These are phyloP conservation scores for Pocota personata DNA, from an alignment of 2,888 invertebrate genomes.

Conservation along the genomic window DNA sequence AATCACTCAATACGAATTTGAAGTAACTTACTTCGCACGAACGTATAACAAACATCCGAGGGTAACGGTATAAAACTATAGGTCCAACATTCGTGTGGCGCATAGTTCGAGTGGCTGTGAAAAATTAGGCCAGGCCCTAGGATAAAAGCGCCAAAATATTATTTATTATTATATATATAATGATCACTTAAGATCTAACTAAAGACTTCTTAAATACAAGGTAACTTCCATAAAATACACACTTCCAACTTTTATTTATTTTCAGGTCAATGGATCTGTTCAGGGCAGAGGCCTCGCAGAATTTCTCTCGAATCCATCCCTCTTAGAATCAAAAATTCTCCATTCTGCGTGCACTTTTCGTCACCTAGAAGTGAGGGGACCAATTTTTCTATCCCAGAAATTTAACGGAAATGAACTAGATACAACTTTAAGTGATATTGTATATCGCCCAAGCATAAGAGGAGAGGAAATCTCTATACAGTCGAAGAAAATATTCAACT, in stretches of 20 bases:
- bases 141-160: too few species aligned
- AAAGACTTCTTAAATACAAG: too few species aligned
- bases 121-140: too few species aligned
- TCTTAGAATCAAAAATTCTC: slow-evolving; percentile 82
- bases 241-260: slow-evolving; percentile 41
- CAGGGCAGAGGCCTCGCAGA: slow-evolving; percentile 82
- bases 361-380: slow-evolving; percentile 83
- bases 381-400: slow-evolving; percentile 82
- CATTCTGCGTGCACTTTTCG: slow-evolving; percentile 83
- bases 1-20: too few species aligned
- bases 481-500: slow-evolving; percentile 83
- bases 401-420: slow-evolving; percentile 82
- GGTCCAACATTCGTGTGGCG: too few species aligned
- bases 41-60: too few species aligned
- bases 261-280: slow-evolving; percentile 84
- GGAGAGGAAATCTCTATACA: slow-evolving; percentile 81
- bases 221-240: too few species aligned
- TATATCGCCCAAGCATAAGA: slow-evolving; percentile 81
- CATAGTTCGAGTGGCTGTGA: too few species aligned
- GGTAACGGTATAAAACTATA: too few species aligned
- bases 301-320: slow-evolving; percentile 83
- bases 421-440: slow-evolving; percentile 82
- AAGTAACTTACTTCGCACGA: too few species aligned
- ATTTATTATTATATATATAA: too few species aligned
- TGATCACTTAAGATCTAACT: too few species aligned